phyloP scores from a whole-genome alignment of 2,888 invertebrate genomes.

The Venustoraphidia nigricollis region DNA sequence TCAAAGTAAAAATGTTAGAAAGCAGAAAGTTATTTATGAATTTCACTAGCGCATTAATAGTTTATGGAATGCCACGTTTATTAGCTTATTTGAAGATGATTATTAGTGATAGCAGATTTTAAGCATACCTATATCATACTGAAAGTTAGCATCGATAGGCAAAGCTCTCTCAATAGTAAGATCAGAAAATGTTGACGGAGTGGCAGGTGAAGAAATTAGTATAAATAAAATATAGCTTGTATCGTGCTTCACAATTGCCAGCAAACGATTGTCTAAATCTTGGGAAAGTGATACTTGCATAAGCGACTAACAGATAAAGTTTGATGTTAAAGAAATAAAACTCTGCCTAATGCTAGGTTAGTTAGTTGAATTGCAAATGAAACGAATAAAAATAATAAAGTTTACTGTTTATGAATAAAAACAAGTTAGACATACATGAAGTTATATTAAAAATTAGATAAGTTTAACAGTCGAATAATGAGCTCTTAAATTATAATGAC shows the following conservation, averaged over 20 bases:
- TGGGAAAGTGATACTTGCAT: constrained; percentile 15
- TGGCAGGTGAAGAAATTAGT: constrained; percentile 39
- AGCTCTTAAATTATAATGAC: constrained; percentile 4
- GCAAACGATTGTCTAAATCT: constrained; percentile 34
- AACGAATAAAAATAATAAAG: too few species aligned
- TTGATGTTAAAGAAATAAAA: too few species aligned
- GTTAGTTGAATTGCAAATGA: too few species aligned
- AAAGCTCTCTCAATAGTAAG: constrained; percentile 66
- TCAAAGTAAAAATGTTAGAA: not conserved
- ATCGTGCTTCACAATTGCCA: constrained; percentile 42
- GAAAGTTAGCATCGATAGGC: constrained; percentile 65
- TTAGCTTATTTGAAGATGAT: constrained; percentile 35
- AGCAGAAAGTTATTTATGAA: not conserved
- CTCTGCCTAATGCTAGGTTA: too few species aligned
- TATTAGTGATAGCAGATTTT: constrained; percentile 31
- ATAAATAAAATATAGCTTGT: constrained; percentile 38
- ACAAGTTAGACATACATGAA: too few species aligned
- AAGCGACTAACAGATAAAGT: too few species aligned
- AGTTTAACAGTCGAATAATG: constrained; percentile 6
- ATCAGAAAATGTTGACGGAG: constrained; percentile 59
- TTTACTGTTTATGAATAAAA: too few species aligned
- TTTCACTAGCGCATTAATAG: too few species aligned
- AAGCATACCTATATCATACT: constrained; percentile 50
- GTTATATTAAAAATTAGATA: too few species aligned
- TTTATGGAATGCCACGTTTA: constrained; percentile 17